Conservation (phyloP, 2,888 invertebrate species). For the Euplagia quadripunctaria region DNA sequence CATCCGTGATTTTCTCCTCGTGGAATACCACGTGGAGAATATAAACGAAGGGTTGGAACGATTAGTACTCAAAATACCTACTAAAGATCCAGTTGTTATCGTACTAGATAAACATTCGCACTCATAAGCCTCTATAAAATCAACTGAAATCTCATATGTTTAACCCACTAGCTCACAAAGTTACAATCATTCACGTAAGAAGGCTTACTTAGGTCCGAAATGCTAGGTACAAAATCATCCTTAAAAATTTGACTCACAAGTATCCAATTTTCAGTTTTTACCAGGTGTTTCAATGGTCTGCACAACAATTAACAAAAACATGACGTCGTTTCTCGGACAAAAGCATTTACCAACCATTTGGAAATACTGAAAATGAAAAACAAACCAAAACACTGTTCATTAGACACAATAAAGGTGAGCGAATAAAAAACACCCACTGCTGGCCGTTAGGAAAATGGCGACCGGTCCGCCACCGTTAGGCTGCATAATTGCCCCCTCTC, state of each 20-base stretch:
- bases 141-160: too few species aligned
- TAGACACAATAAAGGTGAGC: constrained; percentile 43
- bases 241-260: neutral
- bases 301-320: constrained; percentile 7
- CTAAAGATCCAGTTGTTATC: too few species aligned
- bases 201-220: too few species aligned
- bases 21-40: too few species aligned
- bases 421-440: constrained; percentile 45
- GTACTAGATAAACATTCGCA: too few species aligned
- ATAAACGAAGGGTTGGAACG: too few species aligned
- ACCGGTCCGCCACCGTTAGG: constrained; percentile 59
- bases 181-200: too few species aligned
- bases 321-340: constrained; percentile 3
- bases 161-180: too few species aligned
- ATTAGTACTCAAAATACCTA: too few species aligned
- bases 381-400: constrained; percentile 43
- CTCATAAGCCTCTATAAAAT: too few species aligned
- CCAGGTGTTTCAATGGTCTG: neutral
- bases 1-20: too few species aligned
- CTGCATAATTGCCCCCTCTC: constrained; percentile 65
- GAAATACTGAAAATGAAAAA: constrained; percentile 30
- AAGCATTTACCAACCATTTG: constrained; percentile 10
- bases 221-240: neutral
- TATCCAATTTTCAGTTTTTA: neutral
- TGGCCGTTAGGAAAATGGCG: constrained; percentile 47